Conservation (phyloP, 2,888 invertebrate genomes). For the Synanthedon myopaeformis region DNA sequence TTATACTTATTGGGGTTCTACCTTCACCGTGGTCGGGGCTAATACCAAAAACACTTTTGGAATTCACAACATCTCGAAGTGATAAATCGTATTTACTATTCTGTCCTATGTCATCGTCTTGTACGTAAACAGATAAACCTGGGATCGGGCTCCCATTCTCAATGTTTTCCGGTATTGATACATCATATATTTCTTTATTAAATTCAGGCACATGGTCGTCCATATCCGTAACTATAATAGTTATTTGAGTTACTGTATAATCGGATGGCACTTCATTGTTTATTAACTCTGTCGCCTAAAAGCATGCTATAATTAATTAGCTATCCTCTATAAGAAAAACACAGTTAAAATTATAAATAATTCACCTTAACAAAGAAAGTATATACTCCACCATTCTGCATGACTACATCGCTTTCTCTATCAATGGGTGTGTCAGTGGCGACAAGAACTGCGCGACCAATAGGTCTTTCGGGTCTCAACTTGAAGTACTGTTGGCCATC, state of each 20-base stretch:
- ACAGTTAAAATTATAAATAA: no score
- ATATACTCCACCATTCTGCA: constrained; percentile 84
- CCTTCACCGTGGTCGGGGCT: constrained; percentile 77
- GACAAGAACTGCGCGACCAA: constrained; percentile 69
- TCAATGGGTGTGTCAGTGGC: constrained; percentile 77
- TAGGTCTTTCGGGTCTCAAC: constrained; percentile 66
- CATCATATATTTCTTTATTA: constrained; percentile 73
- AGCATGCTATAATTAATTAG: constrained; percentile 15
- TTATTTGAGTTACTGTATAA: constrained; percentile 75
- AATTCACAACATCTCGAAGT: constrained; percentile 71
- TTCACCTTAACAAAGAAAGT: constrained; percentile 73
- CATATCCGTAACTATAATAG: constrained; percentile 82
- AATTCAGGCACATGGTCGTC: constrained; percentile 83
- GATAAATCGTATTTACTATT: constrained; percentile 78
- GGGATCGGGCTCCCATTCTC: constrained; percentile 77
- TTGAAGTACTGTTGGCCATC: constrained; percentile 78
- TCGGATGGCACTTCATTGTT: constrained; percentile 79
- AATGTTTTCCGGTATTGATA: constrained; percentile 82
- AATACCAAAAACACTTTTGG: constrained; percentile 72
- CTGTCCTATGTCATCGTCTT: constrained; percentile 79
- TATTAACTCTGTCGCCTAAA: constrained; percentile 77
- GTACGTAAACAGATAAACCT: constrained; percentile 79
- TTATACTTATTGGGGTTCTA: constrained; percentile 79
- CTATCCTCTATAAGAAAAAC: constrained; percentile 1
- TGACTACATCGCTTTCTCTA: constrained; percentile 78